Conservation (phyloP, 2,797 vertebrate species). For the Lutjanus argentimaculatus region DNA sequence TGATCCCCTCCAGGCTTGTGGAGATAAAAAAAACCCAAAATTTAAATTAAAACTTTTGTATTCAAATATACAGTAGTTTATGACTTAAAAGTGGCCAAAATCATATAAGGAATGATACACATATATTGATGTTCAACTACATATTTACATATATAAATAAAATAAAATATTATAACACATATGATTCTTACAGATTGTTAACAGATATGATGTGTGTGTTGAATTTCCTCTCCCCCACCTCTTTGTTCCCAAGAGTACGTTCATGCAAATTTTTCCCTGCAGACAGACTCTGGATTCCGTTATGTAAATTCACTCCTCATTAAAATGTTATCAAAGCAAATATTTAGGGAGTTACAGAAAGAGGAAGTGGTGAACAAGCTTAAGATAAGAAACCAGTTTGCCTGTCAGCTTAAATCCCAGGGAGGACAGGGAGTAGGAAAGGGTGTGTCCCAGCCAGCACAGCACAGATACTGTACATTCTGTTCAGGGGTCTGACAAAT, state of each 20-base stretch:
- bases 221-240: neutral
- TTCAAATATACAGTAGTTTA: neutral
- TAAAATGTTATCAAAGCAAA: constrained; percentile 70
- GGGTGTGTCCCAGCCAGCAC: constrained; percentile 15
- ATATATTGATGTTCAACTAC: neutral
- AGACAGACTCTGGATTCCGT: constrained; percentile 34
- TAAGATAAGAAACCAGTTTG: constrained; percentile 32
- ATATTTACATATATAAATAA: constrained; percentile 15
- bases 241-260: constrained; percentile 24
- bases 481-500: constrained; percentile 1
- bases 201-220: constrained; percentile 11
- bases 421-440: neutral
- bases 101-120: neutral
- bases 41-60: neutral
- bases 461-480: constrained; percentile 11
- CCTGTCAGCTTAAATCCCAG: constrained; percentile 7
- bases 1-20: too few species aligned
- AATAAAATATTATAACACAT: neutral
- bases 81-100: neutral
- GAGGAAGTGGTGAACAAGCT: constrained; percentile 53
- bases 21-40: neutral
- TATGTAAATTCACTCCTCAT: constrained; percentile 68
- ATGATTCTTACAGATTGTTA: neutral
- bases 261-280: constrained; percentile 44
- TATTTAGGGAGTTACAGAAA: constrained; percentile 45